phyloP scores from a whole-genome alignment of 2,797 vertebrate genomes.

The Cynodonichthys magdalenae region DNA sequence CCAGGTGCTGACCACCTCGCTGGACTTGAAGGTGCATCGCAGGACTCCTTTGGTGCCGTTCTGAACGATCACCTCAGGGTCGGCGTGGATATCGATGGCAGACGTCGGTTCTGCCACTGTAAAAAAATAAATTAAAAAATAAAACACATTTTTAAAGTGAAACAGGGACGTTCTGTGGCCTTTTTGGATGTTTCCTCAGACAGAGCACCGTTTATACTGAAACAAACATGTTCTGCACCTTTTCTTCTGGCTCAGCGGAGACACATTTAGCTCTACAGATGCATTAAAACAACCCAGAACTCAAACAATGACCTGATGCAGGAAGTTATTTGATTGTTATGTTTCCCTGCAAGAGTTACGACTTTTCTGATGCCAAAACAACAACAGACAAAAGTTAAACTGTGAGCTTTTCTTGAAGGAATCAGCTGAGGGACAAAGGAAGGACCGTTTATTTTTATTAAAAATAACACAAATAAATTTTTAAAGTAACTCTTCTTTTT shows the following conservation, averaged over 20 bases:
- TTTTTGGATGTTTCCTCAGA: too few species aligned
- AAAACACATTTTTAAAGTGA: too few species aligned
- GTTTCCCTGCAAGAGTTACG: not conserved
- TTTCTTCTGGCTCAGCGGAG: too few species aligned
- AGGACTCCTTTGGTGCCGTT: constrained; percentile 90
- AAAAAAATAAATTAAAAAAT: not conserved
- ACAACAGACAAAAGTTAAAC: not conserved
- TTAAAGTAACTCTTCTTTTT: too few species aligned
- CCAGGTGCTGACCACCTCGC: constrained; percentile 78
- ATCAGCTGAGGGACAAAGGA: too few species aligned
- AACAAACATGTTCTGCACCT: too few species aligned
- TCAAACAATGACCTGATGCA: constrained; percentile 9
- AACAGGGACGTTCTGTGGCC: too few species aligned
- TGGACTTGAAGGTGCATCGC: constrained; percentile 87
- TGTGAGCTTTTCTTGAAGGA: too few species aligned
- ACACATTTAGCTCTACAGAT: too few species aligned
- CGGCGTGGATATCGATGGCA: constrained; percentile 85
- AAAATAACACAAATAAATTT: too few species aligned
- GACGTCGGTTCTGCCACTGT: constrained; percentile 65
- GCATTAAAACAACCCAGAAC: not conserved
- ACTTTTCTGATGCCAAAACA: not conserved
- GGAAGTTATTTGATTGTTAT: not conserved
- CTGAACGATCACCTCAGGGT: constrained; percentile 85
- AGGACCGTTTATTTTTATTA: too few species aligned
- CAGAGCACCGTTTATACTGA: too few species aligned